Evolutionary conservation across 2,113 vertebrate species (phyloP), one percentile per base, ranked within the genome.

Genomic region (Myrmophylax atrothorax): DNA sequence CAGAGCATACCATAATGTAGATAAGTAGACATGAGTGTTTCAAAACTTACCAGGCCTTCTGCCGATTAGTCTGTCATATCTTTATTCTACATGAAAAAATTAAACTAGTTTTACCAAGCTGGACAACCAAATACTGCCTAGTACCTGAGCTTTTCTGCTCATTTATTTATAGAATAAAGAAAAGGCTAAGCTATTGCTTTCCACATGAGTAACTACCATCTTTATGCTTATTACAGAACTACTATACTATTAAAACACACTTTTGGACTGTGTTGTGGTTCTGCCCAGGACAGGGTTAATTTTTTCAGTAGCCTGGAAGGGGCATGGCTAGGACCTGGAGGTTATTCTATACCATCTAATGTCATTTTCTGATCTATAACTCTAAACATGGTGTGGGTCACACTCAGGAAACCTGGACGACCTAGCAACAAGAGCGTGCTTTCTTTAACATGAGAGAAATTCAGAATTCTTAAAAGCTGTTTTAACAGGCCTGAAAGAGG

Each of bases 21-120:
- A 29, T 33, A 52, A 69, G 14, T 1, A 74, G 29, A 47, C 13
- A 47, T 5, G 4, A 8, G 1, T 56, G n/a, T 67, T 62, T 68
- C 64, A 70, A 5, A 68, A 68, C 35, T 88, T 35, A 69, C 7
- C 46, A 62, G 7, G 29, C 81, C 7, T 37, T 69, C 63, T n/a
- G 58, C 26, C 1, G 0, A 49, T 56, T 56, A 58, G 12, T 24
- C 33, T 33, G 40, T 17, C 25, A 22, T 40, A 63, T 15, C 31
- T 52, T 19, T 12, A 9, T 24, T 40, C 19, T 28, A 37, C 0
- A 0, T 46, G 4, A 18, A 37, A 67, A 59, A 12, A 26, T 53
- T 58, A 53, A 81, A 6, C 17, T 49, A 38, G 22, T 44, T 87
- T 56, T 59, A 74, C 22, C 14, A 10, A 70, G 2, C 18, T 49